These are phyloP conservation scores for Hydrotaea diabolus DNA, from an alignment of 2,888 invertebrate genomes.

Conservation along the genomic window DNA sequence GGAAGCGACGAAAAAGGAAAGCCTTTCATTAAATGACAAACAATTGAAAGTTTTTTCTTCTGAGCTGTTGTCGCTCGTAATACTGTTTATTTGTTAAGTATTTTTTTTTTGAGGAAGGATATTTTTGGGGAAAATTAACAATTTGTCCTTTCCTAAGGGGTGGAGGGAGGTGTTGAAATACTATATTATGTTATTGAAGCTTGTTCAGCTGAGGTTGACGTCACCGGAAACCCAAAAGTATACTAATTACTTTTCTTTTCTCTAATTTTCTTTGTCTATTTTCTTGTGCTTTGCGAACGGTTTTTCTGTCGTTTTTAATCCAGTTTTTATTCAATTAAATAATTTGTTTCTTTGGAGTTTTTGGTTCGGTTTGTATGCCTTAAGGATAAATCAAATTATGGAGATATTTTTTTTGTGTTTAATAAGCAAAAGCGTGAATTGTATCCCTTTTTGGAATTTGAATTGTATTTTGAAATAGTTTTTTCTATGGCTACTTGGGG, in stretches of 20 bases:
- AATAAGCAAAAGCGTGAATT: conserved; percentile 19
- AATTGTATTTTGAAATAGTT: background rate
- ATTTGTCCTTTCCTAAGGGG: conserved; percentile 3
- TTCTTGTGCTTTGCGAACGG: background rate
- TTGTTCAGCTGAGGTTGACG: background rate
- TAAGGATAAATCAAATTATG: conserved; percentile 17
- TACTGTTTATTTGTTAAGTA: conserved; percentile 27
- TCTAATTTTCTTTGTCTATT: conserved; percentile 38
- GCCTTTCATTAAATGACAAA: conserved; percentile 26
- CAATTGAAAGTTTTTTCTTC: conserved; percentile 25
- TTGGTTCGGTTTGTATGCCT: background rate
- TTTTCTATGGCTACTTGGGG: background rate
- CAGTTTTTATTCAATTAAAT: conserved; percentile 34
- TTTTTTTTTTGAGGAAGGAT: background rate
- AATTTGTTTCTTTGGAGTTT: background rate
- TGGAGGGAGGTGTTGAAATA: background rate
- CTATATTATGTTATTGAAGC: too few relatives aligned
- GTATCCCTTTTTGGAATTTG: background rate
- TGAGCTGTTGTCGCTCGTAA: conserved; percentile 5
- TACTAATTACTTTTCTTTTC: conserved; percentile 46
- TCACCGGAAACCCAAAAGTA: conserved; percentile 15
- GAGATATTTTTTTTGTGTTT: conserved; percentile 32
- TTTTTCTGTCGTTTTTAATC: conserved; percentile 25
- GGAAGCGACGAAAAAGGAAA: background rate
- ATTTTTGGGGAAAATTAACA: conserved; percentile 11